Base-by-base conservation (phyloP, 2,888 invertebrate genomes). In the Lycophotia porphyrea region DNA sequence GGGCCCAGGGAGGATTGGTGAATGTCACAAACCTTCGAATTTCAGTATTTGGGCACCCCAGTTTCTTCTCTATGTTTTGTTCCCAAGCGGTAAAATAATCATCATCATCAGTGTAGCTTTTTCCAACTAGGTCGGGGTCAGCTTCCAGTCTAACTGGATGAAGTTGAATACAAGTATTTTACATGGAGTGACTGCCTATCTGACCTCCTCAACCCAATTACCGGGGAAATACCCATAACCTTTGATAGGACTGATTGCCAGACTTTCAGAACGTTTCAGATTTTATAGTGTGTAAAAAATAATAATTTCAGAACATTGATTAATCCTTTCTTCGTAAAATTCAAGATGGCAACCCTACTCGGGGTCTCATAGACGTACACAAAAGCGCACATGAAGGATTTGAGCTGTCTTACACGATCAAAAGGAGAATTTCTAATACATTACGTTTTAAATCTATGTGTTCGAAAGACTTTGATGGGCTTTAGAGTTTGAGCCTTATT, bases 401-500 rank as follows among this genome's bases (percentile, higher is more conserved):
- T 66, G 13, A 74, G 74, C 75, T 74, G 72, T 74, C 77, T 80
- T 64, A 36, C 27, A 52, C 67, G 78, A 80, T 84, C 78, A 86
- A 86, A 85, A 80, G 77, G 72, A 78, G 67, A 70, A 78, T 80
- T 77, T 76, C 80, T 86, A 84, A 86, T 82, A 79, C 82, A 84
- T 86, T 84, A 86, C 82, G 76, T 75, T 78, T 86, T 79, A 84
- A 86, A 78, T 79, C 74, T 75, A 78, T 75, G 78, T 71, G 49
- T 80, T 71, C 75, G 84, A 66, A 52, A 68, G 64, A 71, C 73
- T 80, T 81, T 84, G 72, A 84, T 80, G 39, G 70, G 72, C 74
- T 77, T 74, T 36, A 74, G 55, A 82, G 71, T 55, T 65, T 64
- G 47, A 36, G 52, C 67, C 34, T 52, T 67, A 47, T 72, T 60